phyloP scores from a whole-genome alignment of 1,140 invertebrate species.

The Pinna nobilis region DNA sequence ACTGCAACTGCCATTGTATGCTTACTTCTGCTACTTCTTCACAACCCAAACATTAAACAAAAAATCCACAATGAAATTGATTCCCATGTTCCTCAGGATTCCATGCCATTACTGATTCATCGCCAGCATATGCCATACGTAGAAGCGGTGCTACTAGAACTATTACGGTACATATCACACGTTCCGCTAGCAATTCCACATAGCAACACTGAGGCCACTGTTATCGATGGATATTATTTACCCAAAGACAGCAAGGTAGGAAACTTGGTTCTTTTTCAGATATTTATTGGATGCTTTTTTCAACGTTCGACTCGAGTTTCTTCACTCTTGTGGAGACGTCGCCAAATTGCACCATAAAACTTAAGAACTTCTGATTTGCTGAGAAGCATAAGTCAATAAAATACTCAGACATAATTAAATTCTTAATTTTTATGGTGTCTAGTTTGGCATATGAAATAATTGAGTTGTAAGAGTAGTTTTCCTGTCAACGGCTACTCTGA shows the following conservation, averaged over 20 bases:
- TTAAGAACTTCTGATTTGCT: no score
- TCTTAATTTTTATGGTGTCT: no score
- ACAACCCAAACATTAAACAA: conserved; percentile 83
- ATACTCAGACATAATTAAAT: no score
- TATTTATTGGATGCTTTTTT: not conserved
- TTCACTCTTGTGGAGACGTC: no score
- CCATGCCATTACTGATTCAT: conserved; percentile 88
- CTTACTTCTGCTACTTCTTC: conserved; percentile 88
- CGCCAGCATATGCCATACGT: conserved; percentile 63
- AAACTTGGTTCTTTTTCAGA: not conserved
- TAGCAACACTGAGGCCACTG: conserved; percentile 54
- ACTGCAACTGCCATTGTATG: conserved; percentile 89
- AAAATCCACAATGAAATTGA: conserved; percentile 93
- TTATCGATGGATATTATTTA: conserved; percentile 52
- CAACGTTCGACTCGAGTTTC: no score
- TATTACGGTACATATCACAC: conserved; percentile 58
- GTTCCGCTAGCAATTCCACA: conserved; percentile 65
- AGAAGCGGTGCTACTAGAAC: conserved; percentile 61
- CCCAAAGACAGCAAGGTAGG: conserved; percentile 61
- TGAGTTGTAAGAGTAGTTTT: no score
- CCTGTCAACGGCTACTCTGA: no score
- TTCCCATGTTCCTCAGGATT: conserved; percentile 84
- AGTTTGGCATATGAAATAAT: no score
- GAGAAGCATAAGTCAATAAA: no score
- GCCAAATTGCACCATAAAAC: no score